Conservation (phyloP, 2,113 vertebrate species). For the Lophius piscatorius region DNA sequence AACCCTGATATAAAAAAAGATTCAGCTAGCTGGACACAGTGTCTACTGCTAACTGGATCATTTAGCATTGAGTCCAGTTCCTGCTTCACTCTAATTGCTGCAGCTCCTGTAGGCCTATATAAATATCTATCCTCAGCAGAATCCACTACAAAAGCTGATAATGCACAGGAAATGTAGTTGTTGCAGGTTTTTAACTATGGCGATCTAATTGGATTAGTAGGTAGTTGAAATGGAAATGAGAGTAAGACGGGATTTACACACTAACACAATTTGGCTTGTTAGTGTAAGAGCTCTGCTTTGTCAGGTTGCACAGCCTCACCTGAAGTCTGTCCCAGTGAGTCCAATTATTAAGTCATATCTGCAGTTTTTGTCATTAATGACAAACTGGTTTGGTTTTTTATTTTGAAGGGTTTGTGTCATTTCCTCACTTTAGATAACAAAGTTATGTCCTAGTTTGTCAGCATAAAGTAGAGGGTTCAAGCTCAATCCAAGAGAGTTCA, state of each 20-base stretch:
- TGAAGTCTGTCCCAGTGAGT: not conserved
- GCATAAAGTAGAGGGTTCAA: conserved; percentile 44
- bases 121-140: conserved; percentile 9
- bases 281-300: conserved; percentile 21
- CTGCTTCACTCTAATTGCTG: conserved; percentile 21
- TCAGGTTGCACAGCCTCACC: conserved; percentile 28
- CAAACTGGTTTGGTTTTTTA: conserved; percentile 23
- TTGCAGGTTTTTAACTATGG: conserved; percentile 41
- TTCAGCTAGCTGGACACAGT: no score
- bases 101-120: not conserved
- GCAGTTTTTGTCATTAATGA: not conserved
- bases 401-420: conserved; percentile 27
- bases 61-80: conserved; percentile 23
- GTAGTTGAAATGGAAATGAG: conserved; percentile 74
- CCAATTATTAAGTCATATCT: not conserved
- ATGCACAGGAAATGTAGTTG: conserved; percentile 35
- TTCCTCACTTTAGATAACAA: conserved; percentile 24
- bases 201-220: conserved; percentile 71
- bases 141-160: conserved; percentile 13
- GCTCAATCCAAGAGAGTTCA: conserved; percentile 50
- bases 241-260: conserved; percentile 81
- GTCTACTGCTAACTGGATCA: not conserved
- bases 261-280: conserved; percentile 70
- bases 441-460: conserved; percentile 55
- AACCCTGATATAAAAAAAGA: no score